Conservation (phyloP, 2,888 invertebrate genomes). For the Anaspis maculata region DNA sequence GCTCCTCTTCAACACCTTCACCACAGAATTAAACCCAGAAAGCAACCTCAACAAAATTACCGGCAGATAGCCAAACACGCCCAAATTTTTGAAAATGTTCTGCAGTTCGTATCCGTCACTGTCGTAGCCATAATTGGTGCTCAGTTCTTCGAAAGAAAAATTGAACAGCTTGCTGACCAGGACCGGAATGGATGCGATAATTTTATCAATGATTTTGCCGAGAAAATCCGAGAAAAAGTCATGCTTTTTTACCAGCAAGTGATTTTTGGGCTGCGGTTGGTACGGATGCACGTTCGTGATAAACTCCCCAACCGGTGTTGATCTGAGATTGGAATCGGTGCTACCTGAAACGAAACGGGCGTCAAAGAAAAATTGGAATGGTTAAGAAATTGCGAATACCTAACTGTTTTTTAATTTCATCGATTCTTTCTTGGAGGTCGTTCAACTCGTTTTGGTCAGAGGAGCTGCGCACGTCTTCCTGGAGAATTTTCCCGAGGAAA, state of each 20-base stretch:
- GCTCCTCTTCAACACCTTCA: slow-evolving; percentile 32
- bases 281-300: background rate
- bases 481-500: slow-evolving; percentile 5
- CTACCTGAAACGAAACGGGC: slow-evolving; percentile 1
- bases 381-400: too few relatives aligned
- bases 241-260: slow-evolving; percentile 16
- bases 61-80: slow-evolving; percentile 33
- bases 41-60: slow-evolving; percentile 31
- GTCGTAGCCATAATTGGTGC: background rate
- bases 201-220: slow-evolving; percentile 33
- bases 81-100: slow-evolving; percentile 26
- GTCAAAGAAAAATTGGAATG: too few relatives aligned
- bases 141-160: slow-evolving; percentile 17
- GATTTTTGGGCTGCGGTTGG: background rate
- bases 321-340: background rate
- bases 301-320: slow-evolving; percentile 5
- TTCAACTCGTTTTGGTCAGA: slow-evolving; percentile 9
- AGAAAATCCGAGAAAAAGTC: slow-evolving; percentile 27
- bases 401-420: slow-evolving; percentile 31
- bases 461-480: slow-evolving; percentile 3
- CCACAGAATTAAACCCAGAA: slow-evolving; percentile 27
- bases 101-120: slow-evolving; percentile 14
- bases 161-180: slow-evolving; percentile 29
- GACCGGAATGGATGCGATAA: slow-evolving; percentile 28
- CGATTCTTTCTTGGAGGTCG: slow-evolving; percentile 23